Percentiles rank a stretch among this genome's conserved stretches.
These are phyloP conservation scores for Fragum whitleyi DNA, from an alignment of 2,888 invertebrate genomes.

Conservation along the genomic window DNA sequence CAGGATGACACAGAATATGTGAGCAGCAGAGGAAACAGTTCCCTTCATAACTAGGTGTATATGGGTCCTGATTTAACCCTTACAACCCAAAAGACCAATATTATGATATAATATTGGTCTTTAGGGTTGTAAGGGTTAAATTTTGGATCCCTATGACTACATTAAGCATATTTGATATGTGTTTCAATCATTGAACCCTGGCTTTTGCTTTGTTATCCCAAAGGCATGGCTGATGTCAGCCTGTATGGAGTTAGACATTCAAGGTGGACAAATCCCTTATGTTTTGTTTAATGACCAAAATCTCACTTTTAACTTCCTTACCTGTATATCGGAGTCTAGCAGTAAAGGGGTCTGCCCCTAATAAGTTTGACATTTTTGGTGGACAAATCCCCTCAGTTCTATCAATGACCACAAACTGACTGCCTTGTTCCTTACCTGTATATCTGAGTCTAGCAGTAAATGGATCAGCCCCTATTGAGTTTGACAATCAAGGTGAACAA, in stretches of 20 bases:
- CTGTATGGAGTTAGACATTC: conserved; percentile 78
- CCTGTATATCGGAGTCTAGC: conserved; percentile 84
- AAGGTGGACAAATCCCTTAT: conserved; percentile 81
- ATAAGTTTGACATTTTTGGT: conserved; percentile 74
- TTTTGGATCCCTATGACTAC: too few relatives aligned
- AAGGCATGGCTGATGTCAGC: too few relatives aligned
- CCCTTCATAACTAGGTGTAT: too few relatives aligned
- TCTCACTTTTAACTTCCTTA: conserved; percentile 78
- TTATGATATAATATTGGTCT: too few relatives aligned
- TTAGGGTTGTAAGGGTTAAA: too few relatives aligned
- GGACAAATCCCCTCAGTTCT: conserved; percentile 79
- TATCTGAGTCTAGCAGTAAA: conserved; percentile 84
- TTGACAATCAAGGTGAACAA: conserved; percentile 79
- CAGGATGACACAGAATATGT: too few relatives aligned
- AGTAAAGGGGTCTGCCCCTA: conserved; percentile 85
- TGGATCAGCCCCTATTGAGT: conserved; percentile 83
- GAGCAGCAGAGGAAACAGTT: too few relatives aligned
- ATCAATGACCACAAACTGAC: conserved; percentile 77
- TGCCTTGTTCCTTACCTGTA: conserved; percentile 82
- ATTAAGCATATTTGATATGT: too few relatives aligned
- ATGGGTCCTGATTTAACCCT: too few relatives aligned
- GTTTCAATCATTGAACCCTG: too few relatives aligned
- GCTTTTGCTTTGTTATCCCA: too few relatives aligned
- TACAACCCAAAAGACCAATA: too few relatives aligned
- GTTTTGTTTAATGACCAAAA: conserved; percentile 75